phyloP scores from a whole-genome alignment of 2,888 invertebrate genomes.

The Petrolisthes cinctipes region DNA sequence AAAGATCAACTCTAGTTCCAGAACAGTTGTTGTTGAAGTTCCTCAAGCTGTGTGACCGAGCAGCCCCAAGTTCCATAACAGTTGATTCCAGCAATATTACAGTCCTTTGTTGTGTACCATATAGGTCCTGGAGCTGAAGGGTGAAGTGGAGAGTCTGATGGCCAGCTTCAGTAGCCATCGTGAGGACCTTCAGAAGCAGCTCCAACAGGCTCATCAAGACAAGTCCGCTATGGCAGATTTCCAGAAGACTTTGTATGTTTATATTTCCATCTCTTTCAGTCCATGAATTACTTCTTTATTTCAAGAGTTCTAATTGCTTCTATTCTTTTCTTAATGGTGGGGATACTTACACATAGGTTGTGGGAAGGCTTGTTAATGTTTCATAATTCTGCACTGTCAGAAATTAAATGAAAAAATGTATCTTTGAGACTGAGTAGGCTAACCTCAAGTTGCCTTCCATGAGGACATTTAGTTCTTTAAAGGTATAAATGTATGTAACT shows the following conservation, averaged over 20 bases:
- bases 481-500: no score
- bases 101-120: not conserved
- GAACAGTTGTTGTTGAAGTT: no score
- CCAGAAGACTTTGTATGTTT: slow-evolving; percentile 51
- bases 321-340: not conserved
- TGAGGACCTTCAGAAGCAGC: slow-evolving; percentile 47
- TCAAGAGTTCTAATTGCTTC: not conserved
- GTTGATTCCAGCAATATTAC: not conserved
- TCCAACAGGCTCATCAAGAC: slow-evolving; percentile 43
- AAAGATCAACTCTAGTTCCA: no score
- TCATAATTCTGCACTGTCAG: no score
- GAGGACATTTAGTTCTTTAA: no score
- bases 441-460: no score
- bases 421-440: no score
- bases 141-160: slow-evolving; percentile 49
- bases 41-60: no score
- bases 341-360: not conserved
- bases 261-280: not conserved
- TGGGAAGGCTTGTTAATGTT: no score
- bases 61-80: not conserved
- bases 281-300: not conserved
- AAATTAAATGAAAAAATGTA: no score
- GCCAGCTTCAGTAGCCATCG: slow-evolving; percentile 41
- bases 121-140: slow-evolving; percentile 45
- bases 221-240: slow-evolving; percentile 47